Base-by-base conservation (phyloP, 2,113 vertebrate species). In the Grus americana region DNA sequence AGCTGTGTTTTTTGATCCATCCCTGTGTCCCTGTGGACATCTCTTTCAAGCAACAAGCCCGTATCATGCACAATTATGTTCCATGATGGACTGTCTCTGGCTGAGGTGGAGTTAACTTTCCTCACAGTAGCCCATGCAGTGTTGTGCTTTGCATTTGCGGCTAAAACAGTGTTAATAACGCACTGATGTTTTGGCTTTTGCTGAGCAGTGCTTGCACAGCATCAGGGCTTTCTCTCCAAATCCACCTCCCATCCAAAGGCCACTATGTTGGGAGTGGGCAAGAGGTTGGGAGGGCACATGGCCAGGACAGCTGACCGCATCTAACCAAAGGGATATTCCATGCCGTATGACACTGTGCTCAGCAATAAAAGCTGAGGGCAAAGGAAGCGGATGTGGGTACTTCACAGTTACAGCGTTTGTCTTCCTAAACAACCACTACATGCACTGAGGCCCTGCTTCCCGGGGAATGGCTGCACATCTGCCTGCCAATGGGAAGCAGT, bases 21-120 rank as follows among this genome's bases (percentile, higher is more conserved):
- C 4, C 18, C 12, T 47, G 11, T 32, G 32, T 71, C 17, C 27
- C 40, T 57, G 14, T 52, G 68, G 46, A 55, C 0, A 0, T 18
- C 12, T 17, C 30, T 71, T 62, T 81, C 72, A 72, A 86, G 68
- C 34, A 58, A 30, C 5, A 66, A 54, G 54, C 4, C 47, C 5
- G 0, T 55, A 47, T 32, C 26, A 36, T 21, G 40, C 10, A 44
- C 20, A 52, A 12, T 46, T 67, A 17, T 12, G 30, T 63, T 75
- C 15, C 8, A 23, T 32, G 50, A 15, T 11, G 20, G 55, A 26
- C 17, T 40, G 7, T 17, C 29, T 86, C 44, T 57, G 47, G 8
- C 9, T 88, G 74, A 66, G 55, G 29, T 16, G 22, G 34, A 74
- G n/a, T 55, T 90, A 71, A 62, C 32, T 62, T 88, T 78, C 75